Conservation (phyloP, 2,113 vertebrate genomes). For the Archilochus colubris region DNA sequence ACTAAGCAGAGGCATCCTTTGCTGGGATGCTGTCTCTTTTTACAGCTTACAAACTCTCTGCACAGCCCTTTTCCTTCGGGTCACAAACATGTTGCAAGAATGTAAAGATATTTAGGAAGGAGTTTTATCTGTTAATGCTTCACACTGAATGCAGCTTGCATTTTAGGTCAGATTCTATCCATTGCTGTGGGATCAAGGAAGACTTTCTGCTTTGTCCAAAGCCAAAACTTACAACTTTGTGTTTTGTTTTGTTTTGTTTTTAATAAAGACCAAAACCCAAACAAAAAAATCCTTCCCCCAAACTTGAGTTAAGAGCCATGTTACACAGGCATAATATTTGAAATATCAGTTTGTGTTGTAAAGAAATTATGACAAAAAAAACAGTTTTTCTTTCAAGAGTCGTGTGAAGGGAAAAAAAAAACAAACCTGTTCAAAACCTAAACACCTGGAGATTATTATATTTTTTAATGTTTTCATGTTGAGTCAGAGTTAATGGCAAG, state of each 20-base stretch:
- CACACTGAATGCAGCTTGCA: not conserved
- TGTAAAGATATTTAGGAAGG: not conserved
- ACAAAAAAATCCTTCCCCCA: not conserved
- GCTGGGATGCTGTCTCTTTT: not conserved
- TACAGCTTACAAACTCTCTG: not conserved
- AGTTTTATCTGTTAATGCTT: not conserved
- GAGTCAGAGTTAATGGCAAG: conserved; percentile 28
- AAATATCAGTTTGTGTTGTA: not conserved
- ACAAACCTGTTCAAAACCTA: not conserved
- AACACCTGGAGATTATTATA: conserved; percentile 21
- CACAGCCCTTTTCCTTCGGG: not conserved
- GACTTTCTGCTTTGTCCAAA: not conserved
- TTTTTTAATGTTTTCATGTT: conserved; percentile 16
- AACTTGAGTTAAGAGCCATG: not conserved
- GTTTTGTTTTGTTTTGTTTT: no score
- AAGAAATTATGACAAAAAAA: not conserved
- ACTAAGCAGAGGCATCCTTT: not conserved
- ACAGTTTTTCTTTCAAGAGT: not conserved
- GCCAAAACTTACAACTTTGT: not conserved
- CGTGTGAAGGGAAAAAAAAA: not conserved
- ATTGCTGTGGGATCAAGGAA: not conserved
- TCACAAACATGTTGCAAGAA: not conserved
- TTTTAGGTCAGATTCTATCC: not conserved
- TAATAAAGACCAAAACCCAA: no score
- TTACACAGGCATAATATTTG: not conserved